Base-by-base conservation (phyloP, 2,113 vertebrate species). In the Entelurus aequoreus region DNA sequence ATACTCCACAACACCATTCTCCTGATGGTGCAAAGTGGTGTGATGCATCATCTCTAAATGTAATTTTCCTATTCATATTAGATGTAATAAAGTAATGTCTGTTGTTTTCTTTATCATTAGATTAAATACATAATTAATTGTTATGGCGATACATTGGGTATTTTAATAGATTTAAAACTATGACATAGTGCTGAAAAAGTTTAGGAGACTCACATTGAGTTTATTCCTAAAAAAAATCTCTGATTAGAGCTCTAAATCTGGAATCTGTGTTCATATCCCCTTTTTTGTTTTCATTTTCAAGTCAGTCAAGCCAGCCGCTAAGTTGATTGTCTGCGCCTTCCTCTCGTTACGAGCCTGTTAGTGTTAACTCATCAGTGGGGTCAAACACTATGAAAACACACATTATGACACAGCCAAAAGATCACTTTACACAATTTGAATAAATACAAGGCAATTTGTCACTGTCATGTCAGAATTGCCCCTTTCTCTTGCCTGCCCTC, bases 391-490 rank as follows among this genome's bases (percentile, higher is more conserved):
- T 84, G 90, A 90, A 93, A 92, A 92, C 90, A 88, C 90, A 90
- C 89, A 92, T 93, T 93, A 89, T 88, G 92, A 90, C 92, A 89
- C 89, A 90, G 90, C 87, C 88, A 80, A 87, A 86, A 90, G 90
- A 96, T 95, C 94, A 82, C 86, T 81, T 96, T 95, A 92, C 93
- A 90, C 84, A 83, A 94, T 95, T 97, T 94, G 94, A 95, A 95
- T 96, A 97, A 95, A 94, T 93, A 92, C 89, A 84, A 91, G 91
- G 93, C 90, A 93, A 96, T 95, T 95, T 96, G 93, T 96, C 93
- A 97, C 91, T 94, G 93, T 94, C 93, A 93, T 87, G 87, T 93
- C 92, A 92, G 79, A 84, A 87, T 88, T 86, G 88, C 84, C 82
- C 89, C 90, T 90, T 87, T 80, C 86, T 89, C 90, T 57, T 88